These are phyloP conservation scores for Caenorhabditis angaria DNA, from an alignment of 2,888 invertebrate genomes.

Conservation along the genomic window DNA sequence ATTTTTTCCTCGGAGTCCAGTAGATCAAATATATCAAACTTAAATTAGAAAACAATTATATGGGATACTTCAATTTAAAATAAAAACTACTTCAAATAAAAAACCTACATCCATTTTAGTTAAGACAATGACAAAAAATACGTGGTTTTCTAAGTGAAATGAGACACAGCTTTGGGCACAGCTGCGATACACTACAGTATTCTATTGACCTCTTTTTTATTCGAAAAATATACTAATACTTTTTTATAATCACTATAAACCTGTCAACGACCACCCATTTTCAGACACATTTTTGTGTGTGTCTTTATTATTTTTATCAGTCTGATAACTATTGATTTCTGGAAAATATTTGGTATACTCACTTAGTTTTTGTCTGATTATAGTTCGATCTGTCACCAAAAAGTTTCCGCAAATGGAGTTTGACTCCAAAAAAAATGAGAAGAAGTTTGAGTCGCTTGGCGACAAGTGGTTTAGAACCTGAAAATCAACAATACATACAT, in stretches of 20 bases:
- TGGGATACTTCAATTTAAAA: too few species aligned
- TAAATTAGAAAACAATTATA: too few species aligned
- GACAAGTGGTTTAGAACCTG: constrained; percentile 17
- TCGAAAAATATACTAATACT: not conserved
- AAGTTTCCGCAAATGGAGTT: constrained; percentile 13
- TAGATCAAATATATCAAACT: too few species aligned
- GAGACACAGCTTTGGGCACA: not conserved
- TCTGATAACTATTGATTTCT: too few species aligned
- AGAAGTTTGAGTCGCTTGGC: constrained; percentile 22
- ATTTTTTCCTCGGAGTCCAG: not conserved
- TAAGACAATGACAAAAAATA: not conserved
- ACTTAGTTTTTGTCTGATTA: too few species aligned
- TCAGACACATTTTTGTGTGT: not conserved
- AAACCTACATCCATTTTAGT: too few species aligned
- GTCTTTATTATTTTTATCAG: too few species aligned
- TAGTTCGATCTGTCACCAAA: not conserved
- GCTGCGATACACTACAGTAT: not conserved
- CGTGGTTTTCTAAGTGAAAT: too few species aligned
- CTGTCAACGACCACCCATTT: not conserved
- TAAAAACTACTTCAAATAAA: too few species aligned
- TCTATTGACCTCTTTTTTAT: not conserved
- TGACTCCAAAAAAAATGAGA: constrained; percentile 15
- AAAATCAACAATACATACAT: not conserved
- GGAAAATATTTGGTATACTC: too few species aligned
- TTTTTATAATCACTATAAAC: not conserved